Base-by-base conservation (phyloP, 1,140 invertebrate species). In the Pseudomyrmex gracilis region DNA sequence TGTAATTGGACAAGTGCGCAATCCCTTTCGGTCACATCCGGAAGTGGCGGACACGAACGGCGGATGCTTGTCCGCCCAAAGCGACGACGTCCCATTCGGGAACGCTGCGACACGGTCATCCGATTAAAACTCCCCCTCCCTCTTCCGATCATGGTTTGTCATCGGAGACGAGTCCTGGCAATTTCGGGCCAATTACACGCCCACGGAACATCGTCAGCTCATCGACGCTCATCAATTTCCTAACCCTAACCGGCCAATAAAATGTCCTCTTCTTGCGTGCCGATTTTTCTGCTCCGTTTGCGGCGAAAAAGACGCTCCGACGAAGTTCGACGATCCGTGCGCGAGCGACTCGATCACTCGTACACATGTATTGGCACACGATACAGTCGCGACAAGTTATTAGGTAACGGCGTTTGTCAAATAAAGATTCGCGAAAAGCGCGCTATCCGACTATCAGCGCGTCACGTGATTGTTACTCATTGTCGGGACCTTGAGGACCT, bases 171-270 rank as follows among this genome's bases (percentile, higher is more conserved):
- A 91, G 87, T 77, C 70, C 66, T 80, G 87, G 64, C 85, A 91
- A 90, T 90, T 91, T 84, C 57, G 43, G 22, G 0, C 34, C 80
- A 86, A 88, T 91, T 92, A 90, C 86, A 83, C 87, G 55, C 78
- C 87, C 70, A 89, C 84, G 47, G 49, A 76, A 83, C 77, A 82
- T 84, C 63, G 87, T 89, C 84, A 88, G n/a, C 74, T 86, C 73
- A 60, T 86, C 71, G 58, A 61, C 70, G 68, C 55, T 86, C 70
- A 49, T 64, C 58, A 58, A 83, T 80, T 83, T 83, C 53, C 61
- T 88, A 83, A 85, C 78, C 53, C 61, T 88, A 83, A 85, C 78
- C 49, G 83, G 9, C 17, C 55, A n/a, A 47, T 63, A 55, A 55
- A 55, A 57, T 12, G 24, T 34, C 8, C 12, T 57, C 15, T 47